Conservation (phyloP, 2,113 vertebrate species). For the Buteo buteo region DNA sequence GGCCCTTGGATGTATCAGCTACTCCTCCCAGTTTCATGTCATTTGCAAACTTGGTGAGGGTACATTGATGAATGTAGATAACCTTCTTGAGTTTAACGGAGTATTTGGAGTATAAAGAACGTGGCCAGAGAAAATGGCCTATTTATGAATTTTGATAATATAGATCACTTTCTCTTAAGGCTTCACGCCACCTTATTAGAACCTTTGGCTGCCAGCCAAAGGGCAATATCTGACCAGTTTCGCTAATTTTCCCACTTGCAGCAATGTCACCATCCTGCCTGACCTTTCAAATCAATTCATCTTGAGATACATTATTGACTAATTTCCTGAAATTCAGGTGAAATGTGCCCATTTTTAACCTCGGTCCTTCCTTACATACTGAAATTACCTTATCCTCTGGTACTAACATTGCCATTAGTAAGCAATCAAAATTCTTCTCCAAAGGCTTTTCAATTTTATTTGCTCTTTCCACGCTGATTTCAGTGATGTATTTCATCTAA, state of each 20-base stretch:
- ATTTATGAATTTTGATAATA: constrained; percentile 21
- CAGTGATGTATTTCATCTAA: constrained; percentile 62
- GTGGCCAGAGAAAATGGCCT: background rate
- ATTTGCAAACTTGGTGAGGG: background rate
- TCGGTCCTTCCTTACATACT: constrained; percentile 13
- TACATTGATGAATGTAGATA: background rate
- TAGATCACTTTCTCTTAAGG: background rate
- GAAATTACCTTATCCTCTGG: constrained; percentile 60
- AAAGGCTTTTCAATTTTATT: constrained; percentile 66
- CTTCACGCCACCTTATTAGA: constrained; percentile 17
- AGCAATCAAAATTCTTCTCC: constrained; percentile 68
- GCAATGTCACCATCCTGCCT: constrained; percentile 21
- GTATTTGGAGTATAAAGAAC: background rate
- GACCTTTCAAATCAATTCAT: constrained; percentile 68
- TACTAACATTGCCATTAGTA: constrained; percentile 57
- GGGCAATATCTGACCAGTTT: constrained; percentile 47
- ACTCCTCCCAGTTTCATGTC: background rate
- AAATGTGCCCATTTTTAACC: constrained; percentile 62
- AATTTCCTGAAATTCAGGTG: constrained; percentile 57
- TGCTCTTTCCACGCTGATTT: constrained; percentile 35
- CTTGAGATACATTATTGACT: constrained; percentile 61
- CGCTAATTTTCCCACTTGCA: constrained; percentile 9
- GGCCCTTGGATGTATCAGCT: background rate
- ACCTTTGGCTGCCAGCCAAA: constrained; percentile 42
- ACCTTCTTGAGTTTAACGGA: background rate